phyloP scores from a whole-genome alignment of 2,113 vertebrate species.

The Oceanites oceanicus region DNA sequence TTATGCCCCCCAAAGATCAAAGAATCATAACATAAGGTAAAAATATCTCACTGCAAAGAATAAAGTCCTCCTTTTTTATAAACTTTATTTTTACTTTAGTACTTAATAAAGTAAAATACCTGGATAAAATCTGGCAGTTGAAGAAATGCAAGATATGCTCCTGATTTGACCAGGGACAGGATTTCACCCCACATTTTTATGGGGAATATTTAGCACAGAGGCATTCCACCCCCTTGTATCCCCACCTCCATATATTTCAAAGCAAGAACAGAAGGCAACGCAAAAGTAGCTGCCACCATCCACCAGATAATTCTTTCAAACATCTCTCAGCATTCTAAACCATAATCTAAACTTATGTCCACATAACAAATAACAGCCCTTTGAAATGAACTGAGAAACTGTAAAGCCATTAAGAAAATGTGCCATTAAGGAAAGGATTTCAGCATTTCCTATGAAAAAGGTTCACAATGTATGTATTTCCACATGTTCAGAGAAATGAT shows the following conservation, averaged over 20 bases:
- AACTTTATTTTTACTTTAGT: constrained; percentile 12
- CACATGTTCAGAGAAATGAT: constrained; percentile 65
- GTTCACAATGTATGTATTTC: constrained; percentile 51
- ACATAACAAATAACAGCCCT: constrained; percentile 64
- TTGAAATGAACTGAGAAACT: constrained; percentile 66
- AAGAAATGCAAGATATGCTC: background rate
- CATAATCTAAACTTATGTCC: constrained; percentile 68
- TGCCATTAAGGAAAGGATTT: constrained; percentile 62
- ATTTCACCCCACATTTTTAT: constrained; percentile 5
- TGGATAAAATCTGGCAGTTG: background rate
- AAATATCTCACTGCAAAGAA: constrained; percentile 19
- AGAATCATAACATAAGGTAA: background rate
- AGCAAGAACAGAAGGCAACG: constrained; percentile 54
- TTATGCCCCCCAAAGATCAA: constrained; percentile 1
- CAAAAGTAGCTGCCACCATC: constrained; percentile 51
- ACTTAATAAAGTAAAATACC: constrained; percentile 39
- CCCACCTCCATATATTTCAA: background rate
- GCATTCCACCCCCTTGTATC: background rate
- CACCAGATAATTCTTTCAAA: constrained; percentile 68
- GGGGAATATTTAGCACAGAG: background rate
- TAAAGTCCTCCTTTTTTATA: background rate
- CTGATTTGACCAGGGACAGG: background rate
- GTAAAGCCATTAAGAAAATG: constrained; percentile 73
- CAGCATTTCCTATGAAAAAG: constrained; percentile 57
- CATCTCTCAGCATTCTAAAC: constrained; percentile 56